phyloP scores from a whole-genome alignment of 2,113 vertebrate species.

The Seriola dumerili region DNA sequence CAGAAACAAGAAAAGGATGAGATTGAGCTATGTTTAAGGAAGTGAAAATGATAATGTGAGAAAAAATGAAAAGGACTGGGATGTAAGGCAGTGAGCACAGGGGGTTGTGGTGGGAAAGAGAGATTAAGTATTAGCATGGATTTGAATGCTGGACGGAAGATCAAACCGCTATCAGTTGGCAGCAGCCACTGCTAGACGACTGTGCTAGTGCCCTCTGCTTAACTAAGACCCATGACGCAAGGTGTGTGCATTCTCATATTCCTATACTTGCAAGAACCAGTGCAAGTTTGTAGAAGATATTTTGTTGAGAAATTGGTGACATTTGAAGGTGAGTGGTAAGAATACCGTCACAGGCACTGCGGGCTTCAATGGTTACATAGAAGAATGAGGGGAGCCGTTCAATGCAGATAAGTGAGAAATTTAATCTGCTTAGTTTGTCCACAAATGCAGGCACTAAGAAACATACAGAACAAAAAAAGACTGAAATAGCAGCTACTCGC shows the following conservation, averaged over 20 bases:
- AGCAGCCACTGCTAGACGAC: constrained; percentile 44
- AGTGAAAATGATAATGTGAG: constrained; percentile 9
- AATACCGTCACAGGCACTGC: neutral
- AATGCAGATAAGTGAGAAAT: neutral
- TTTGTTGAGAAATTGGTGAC: neutral
- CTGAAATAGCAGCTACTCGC: neutral
- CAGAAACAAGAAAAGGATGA: neutral
- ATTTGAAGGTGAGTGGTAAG: neutral
- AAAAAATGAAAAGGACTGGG: constrained; percentile 29
- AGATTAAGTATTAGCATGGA: constrained; percentile 64
- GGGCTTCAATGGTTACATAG: neutral
- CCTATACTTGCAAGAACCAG: neutral
- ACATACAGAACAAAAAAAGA: neutral
- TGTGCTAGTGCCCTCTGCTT: constrained; percentile 33
- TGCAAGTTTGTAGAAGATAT: neutral
- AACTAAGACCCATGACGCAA: constrained; percentile 7
- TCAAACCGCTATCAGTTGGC: constrained; percentile 59
- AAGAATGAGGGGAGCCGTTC: neutral
- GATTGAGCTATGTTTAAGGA: constrained; percentile 3
- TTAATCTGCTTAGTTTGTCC: neutral
- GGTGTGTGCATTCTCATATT: neutral
- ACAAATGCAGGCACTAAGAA: neutral
- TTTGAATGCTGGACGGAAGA: constrained; percentile 63
- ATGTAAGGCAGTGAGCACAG: constrained; percentile 16
- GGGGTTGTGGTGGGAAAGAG: constrained; percentile 7